Evolutionary conservation across 2,888 invertebrate species (phyloP), one percentile per base, ranked within the genome.

Genomic region (Pasiphila rectangulata): DNA sequence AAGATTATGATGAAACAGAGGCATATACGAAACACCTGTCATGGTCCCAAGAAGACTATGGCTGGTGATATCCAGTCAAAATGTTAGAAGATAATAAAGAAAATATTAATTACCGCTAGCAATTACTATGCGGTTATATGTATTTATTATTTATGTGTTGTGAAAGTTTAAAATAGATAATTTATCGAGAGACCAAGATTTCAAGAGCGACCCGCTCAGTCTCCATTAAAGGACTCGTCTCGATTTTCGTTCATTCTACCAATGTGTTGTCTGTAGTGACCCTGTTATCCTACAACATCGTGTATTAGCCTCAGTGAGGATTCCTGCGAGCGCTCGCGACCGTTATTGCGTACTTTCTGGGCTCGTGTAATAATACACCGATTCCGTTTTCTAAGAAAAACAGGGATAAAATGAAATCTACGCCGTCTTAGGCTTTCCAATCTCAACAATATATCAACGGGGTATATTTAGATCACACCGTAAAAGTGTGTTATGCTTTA

Each of bases 321-420:
- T 79, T 81, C 83, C 75, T 73, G 69, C 66, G 74, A 74, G 70
- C 69, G 69, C 44, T 44, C 52, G 73, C 65, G 68, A 63, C 68
- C 74, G 74, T 86, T 88, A 88, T 88, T 88, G 86, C 86, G 80
- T 80, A 83, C 84, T 85, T 83, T 82, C 83, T 79, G 73, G 78
- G 78, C 79, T 81, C 74, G 74, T 83, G 83, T 87, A 86, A 87
- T 87, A 87, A 85, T 77, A 83, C 74, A 67, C 75, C 79, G 77
- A 82, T 84, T 82, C 75, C 77, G 76, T 81, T 81, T 80, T 82
- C 75, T 75, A 75, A 77, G 79, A 83, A 82, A 82, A 84, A 83
- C 80, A 83, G 75, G 69, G 79, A 79, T 79, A 78, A 80, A 84
- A 85, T 79, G 72, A 74, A 81, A 81, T 81, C 79, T 77, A 76